Percentiles rank a stretch among this genome's conserved stretches.
phyloP scores from a whole-genome alignment of 2,113 vertebrate species.

The Danio rerio region GRCz12tu NC_133196.1:668001-668500 shows the following conservation, averaged over 20 bases:
- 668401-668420: too few species aligned
- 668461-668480: too few species aligned
- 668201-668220: not conserved
- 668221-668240: not conserved
- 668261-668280: not conserved
- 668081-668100: constrained; percentile 47
- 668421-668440: too few species aligned
- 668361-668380: too few species aligned
- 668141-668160: not conserved
- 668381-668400: too few species aligned
- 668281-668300: not conserved
- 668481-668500: too few species aligned
- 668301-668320: too few species aligned
- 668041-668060: constrained; percentile 64
- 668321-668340: too few species aligned
- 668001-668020: constrained; percentile 73
- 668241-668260: not conserved
- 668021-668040: constrained; percentile 61
- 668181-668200: not conserved
- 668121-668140: not conserved
- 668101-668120: not conserved
- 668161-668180: not conserved
- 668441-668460: too few species aligned
- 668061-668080: constrained; percentile 56
- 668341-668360: too few species aligned